Base-by-base conservation (phyloP, 2,888 invertebrate genomes). In the Priocnemis perturbator region DNA sequence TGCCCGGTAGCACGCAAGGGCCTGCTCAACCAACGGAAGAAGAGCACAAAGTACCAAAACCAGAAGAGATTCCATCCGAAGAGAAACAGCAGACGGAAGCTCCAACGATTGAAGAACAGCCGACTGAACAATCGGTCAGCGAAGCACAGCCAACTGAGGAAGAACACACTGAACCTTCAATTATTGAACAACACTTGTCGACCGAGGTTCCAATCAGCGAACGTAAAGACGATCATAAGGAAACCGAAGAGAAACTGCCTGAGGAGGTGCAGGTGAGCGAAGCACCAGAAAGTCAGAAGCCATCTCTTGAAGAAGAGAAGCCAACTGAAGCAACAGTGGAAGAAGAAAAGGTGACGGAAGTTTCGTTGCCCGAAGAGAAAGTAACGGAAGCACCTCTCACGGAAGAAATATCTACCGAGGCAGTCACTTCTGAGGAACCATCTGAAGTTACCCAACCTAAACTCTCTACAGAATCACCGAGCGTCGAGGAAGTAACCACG, bases 51-150 rank as follows among this genome's bases (percentile, higher is more conserved):
- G 67, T 45, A 7, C 69, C 70, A 48, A 47, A 64, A 7, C 15
- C 63, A 14, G 50, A 17, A 57, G 53, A 45, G 15, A n/a, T 52
- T 69, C 58, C 74, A 57, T 58, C 69, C 44, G 81, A 79, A 52
- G 72, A 69, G 30, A 71, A 78, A 67, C 77, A 76, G n/a, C 68
- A 65, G 45, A 74, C 67, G 59, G 66, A 61, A 53, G 73, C 74
- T 69, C 11, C 67, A 47, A 76, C 60, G 37, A 64, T 47, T 48
- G 71, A 71, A 60, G 71, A 66, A 61, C 70, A 78, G 56, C 66
- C 77, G 55, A 77, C 76, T 21, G 78, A 77, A 63, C 72, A 69
- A 23, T n/a, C 79, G 9, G 73, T 70, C n/a, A 50, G 17, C n/a
- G 77, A 77, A 53, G 64, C 71, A 30, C 62, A 74, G 56, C 20